Evolutionary conservation across 2,888 invertebrate species (phyloP).

Genomic region (Ellobium chinense): DNA sequence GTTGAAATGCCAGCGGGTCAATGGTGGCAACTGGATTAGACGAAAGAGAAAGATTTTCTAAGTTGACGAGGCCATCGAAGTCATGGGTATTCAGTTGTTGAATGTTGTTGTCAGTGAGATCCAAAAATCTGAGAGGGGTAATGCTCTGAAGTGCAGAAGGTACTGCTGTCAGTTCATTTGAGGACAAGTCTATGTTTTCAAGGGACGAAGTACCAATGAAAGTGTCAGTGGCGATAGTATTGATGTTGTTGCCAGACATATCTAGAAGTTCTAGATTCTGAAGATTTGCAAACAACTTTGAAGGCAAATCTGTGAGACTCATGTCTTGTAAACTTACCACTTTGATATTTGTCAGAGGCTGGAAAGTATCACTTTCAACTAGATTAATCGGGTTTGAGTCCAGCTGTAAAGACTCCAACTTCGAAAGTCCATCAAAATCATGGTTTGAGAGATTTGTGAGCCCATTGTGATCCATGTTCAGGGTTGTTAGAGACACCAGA

Average conservation of each 20-base stretch:
- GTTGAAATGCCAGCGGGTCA: not conserved
- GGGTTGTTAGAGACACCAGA: not conserved
- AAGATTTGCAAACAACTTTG: constrained; percentile 55
- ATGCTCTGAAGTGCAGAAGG: constrained; percentile 8
- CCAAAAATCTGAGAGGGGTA: not conserved
- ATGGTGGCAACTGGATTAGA: constrained; percentile 13
- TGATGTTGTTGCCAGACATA: constrained; percentile 53
- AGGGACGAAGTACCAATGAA: constrained; percentile 48
- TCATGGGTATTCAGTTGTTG: not conserved
- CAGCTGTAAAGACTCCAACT: constrained; percentile 48
- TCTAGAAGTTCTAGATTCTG: constrained; percentile 50
- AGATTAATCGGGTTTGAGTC: constrained; percentile 54
- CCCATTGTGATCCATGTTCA: not conserved
- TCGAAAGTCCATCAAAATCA: constrained; percentile 51
- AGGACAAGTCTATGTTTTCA: constrained; percentile 54
- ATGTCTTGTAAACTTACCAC: constrained; percentile 45
- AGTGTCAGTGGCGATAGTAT: constrained; percentile 45
- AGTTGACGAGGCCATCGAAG: not conserved
- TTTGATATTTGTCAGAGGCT: constrained; percentile 22
- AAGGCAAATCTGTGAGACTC: constrained; percentile 47
- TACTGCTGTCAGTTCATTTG: not conserved
- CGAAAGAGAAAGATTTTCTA: constrained; percentile 42
- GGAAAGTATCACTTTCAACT: constrained; percentile 52
- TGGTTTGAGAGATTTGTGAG: not conserved
- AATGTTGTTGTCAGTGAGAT: constrained; percentile 11